Conservation (phyloP, 2,888 invertebrate genomes). For the Drosophila glabriapex region DNA sequence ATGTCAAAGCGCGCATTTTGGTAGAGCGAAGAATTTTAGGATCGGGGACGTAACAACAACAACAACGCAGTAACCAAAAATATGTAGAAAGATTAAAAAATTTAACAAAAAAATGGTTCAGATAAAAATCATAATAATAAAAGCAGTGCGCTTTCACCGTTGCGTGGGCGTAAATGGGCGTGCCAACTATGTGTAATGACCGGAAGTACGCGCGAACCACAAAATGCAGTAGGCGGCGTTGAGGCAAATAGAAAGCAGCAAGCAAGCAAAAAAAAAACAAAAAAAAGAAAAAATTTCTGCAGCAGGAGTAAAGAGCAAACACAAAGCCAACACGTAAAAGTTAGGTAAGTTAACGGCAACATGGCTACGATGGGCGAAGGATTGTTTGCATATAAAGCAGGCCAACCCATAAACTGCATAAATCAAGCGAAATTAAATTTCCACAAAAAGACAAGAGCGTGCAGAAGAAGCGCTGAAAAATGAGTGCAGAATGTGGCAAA, state of each 20-base stretch:
- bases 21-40: slow-evolving; percentile 28
- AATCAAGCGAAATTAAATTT: slow-evolving; percentile 79
- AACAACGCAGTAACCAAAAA: slow-evolving; percentile 58
- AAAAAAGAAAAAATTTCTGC: slow-evolving; percentile 4
- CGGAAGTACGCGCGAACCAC: slow-evolving; percentile 57
- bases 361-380: slow-evolving; percentile 43
- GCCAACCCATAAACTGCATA: slow-evolving; percentile 68
- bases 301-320: slow-evolving; percentile 54
- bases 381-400: slow-evolving; percentile 61
- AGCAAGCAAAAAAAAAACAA: slow-evolving; percentile 14
- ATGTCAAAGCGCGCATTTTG: slow-evolving; percentile 36
- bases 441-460: slow-evolving; percentile 40
- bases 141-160: slow-evolving; percentile 57
- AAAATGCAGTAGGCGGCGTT: slow-evolving; percentile 58
- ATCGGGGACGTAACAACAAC: slow-evolving; percentile 54
- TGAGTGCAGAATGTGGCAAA: slow-evolving; percentile 40
- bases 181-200: slow-evolving; percentile 70
- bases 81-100: slow-evolving; percentile 71
- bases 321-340: slow-evolving; percentile 48
- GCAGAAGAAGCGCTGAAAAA: slow-evolving; percentile 25
- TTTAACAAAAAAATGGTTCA: slow-evolving; percentile 48
- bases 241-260: slow-evolving; percentile 56
- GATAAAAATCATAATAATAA: slow-evolving; percentile 71
- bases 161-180: slow-evolving; percentile 36
- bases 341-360: slow-evolving; percentile 57